Percentiles rank a stretch among this genome's conserved stretches.
Conservation (phyloP, 2,797 vertebrate species). For the Malurus splendens region DNA sequence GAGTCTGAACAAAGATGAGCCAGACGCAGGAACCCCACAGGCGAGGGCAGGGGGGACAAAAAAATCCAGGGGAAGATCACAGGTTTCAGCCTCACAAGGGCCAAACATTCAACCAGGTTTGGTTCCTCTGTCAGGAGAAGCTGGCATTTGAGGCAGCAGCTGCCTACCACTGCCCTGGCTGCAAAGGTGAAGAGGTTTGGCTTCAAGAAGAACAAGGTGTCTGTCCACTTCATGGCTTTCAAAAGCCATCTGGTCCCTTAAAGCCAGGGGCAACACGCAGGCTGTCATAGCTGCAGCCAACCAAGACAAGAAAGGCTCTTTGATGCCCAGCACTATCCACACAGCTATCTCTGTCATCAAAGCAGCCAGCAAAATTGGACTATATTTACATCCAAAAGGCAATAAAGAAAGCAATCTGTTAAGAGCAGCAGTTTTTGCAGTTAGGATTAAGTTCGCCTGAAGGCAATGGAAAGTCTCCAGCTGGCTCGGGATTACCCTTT, state of each 20-base stretch:
- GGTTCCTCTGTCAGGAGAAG: background rate
- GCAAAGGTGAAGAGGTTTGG: background rate
- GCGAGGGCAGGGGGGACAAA: background rate
- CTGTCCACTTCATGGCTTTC: background rate
- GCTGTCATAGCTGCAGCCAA: background rate
- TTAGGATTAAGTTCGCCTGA: background rate
- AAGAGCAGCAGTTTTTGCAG: background rate
- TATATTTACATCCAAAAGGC: background rate
- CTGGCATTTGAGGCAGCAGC: background rate
- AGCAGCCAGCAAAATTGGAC: background rate
- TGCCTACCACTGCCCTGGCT: background rate
- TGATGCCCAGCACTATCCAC: background rate
- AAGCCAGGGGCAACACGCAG: background rate
- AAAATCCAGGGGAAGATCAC: background rate
- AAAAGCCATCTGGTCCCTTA: background rate
- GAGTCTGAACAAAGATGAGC: background rate
- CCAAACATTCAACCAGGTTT: background rate
- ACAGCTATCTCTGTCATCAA: background rate
- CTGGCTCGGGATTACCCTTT: background rate
- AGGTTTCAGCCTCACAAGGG: background rate
- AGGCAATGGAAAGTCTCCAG: constrained; percentile 41
- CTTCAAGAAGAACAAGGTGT: background rate
- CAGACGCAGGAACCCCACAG: background rate
- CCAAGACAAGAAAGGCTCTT: background rate
- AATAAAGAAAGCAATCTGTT: constrained; percentile 14